Evolutionary conservation across 2,888 invertebrate species (phyloP).

Genomic region (Cheilosia scutellata): DNA sequence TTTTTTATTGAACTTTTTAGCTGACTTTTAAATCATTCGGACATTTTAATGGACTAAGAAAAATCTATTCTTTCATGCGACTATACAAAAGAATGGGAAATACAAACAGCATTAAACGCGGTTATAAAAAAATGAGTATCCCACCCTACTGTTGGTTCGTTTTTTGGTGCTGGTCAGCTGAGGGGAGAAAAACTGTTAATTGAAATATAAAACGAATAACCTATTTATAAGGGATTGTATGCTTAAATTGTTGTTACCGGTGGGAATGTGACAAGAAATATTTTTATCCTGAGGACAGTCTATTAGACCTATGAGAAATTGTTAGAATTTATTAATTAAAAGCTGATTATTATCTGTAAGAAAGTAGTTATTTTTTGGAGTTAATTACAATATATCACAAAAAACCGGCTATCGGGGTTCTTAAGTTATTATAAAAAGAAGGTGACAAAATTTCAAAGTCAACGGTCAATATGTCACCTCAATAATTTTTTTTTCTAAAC

Average conservation of each 20-base stretch:
- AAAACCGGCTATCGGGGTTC: neutral
- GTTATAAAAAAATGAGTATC: conserved; percentile 15
- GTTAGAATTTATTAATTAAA: conserved; percentile 1
- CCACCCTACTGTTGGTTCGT: conserved; percentile 40
- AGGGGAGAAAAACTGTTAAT: conserved; percentile 29
- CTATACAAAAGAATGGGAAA: conserved; percentile 8
- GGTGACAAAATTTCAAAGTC: neutral
- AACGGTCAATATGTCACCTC: neutral
- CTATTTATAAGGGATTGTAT: neutral
- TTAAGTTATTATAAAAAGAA: neutral
- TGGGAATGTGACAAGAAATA: conserved; percentile 4
- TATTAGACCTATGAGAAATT: neutral
- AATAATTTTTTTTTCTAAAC: neutral
- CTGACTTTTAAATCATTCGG: neutral
- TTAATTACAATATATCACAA: conserved; percentile 9
- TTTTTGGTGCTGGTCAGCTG: conserved; percentile 17
- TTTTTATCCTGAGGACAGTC: neutral
- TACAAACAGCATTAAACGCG: conserved; percentile 20
- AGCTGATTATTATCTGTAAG: conserved; percentile 7
- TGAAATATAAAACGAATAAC: conserved; percentile 18
- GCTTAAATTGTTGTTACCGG: conserved; percentile 7
- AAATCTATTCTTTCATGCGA: conserved; percentile 5
- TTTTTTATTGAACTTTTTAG: conserved; percentile 1
- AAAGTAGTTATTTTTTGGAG: neutral
- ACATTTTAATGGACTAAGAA: conserved; percentile 17